These are phyloP conservation scores for Bellardia pandia DNA, from an alignment of 2,888 invertebrate species.

Conservation along the genomic window DNA sequence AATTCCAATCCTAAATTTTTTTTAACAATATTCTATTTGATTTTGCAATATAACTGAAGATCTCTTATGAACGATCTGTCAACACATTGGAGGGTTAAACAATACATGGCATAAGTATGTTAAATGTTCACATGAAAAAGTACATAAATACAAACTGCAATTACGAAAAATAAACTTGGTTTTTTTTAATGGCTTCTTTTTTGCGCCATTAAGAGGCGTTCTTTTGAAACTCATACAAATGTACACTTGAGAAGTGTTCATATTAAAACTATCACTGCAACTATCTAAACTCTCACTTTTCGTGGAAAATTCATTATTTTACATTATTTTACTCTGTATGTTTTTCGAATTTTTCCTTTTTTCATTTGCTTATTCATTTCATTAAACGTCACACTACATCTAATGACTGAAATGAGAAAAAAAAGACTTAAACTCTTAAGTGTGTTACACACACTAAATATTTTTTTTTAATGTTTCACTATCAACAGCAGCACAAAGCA, in stretches of 20 bases:
- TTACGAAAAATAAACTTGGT: constrained; percentile 18
- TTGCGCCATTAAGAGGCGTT: constrained; percentile 18
- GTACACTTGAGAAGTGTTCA: constrained; percentile 45
- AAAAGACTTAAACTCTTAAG: constrained; percentile 53
- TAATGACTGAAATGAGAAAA: constrained; percentile 51
- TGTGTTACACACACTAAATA: constrained; percentile 20
- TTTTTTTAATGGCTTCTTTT: not conserved
- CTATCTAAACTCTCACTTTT: constrained; percentile 55
- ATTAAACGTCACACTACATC: constrained; percentile 56
- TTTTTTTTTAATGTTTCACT: constrained; percentile 32
- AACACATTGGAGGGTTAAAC: not conserved
- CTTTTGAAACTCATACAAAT: constrained; percentile 13
- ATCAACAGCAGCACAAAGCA: constrained; percentile 14
- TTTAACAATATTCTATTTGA: too few species aligned
- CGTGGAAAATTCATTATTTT: constrained; percentile 52
- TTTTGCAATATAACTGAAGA: too few species aligned
- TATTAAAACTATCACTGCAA: constrained; percentile 37
- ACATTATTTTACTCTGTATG: not conserved
- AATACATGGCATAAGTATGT: not conserved
- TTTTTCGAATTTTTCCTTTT: constrained; percentile 9
- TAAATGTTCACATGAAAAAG: not conserved
- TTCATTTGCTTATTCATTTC: constrained; percentile 34
- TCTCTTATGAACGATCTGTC: not conserved
- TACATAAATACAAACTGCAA: constrained; percentile 29
- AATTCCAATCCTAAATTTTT: too few species aligned